These are phyloP conservation scores for Pomatorhinus ruficollis DNA, from an alignment of 2,113 vertebrate genomes.

Conservation along the genomic window DNA sequence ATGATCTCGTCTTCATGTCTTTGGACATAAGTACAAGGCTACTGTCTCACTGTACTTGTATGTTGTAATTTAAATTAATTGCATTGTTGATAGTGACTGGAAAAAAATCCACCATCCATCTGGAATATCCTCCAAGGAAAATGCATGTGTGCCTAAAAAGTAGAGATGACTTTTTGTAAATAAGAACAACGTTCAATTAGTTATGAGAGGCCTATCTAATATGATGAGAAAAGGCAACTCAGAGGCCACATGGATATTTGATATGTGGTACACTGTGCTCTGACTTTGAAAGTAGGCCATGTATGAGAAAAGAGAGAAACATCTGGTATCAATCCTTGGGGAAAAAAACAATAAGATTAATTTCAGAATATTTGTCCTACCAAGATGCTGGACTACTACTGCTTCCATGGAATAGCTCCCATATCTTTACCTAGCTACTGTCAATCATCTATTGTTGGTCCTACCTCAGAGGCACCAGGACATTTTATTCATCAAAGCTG, in stretches of 20 bases:
- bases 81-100: conserved; percentile 67
- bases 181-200: not conserved
- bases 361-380: not conserved
- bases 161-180: not conserved
- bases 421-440: not conserved
- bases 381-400: not conserved
- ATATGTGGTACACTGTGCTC: not conserved
- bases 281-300: not conserved
- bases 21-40: not conserved
- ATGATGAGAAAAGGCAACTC: not conserved
- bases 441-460: not conserved
- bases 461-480: not conserved
- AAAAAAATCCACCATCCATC: conserved; percentile 67
- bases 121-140: conserved; percentile 81
- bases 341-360: not conserved
- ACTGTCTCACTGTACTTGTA: conserved; percentile 72
- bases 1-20: not conserved
- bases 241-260: not conserved
- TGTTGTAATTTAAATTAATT: conserved; percentile 72
- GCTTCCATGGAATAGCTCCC: not conserved
- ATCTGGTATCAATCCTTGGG: not conserved
- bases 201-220: not conserved
- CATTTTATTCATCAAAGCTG: not conserved
- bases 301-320: not conserved
- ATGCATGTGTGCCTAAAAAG: conserved; percentile 62